These are phyloP conservation scores for Sorex maritimensis DNA, from an alignment of 2,797 vertebrate genomes.

Conservation along the genomic window DNA sequence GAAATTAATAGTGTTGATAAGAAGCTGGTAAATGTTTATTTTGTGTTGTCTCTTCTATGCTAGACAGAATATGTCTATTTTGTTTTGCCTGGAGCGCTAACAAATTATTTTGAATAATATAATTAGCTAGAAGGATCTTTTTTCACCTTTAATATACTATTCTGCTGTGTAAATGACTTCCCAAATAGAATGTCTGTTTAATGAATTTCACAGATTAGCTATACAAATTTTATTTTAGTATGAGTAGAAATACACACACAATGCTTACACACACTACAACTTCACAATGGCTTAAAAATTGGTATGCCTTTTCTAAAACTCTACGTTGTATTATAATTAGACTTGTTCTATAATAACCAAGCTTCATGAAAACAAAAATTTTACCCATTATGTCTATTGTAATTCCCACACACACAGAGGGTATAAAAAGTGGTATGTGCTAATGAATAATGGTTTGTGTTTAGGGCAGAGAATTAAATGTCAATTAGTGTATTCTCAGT, in stretches of 20 bases:
- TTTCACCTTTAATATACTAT: not conserved
- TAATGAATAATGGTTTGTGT: not conserved
- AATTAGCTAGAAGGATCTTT: not conserved
- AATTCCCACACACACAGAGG: not conserved
- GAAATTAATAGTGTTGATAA: not conserved
- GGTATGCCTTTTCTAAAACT: not conserved
- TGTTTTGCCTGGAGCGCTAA: not conserved
- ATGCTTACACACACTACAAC: not conserved
- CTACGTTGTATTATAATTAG: not conserved
- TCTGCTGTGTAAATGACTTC: constrained; percentile 13
- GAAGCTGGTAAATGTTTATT: not conserved
- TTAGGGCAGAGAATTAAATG: not conserved
- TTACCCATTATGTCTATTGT: constrained; percentile 4
- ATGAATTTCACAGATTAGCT: not conserved
- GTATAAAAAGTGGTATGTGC: not conserved
- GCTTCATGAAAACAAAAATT: not conserved
- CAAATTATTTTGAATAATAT: constrained; percentile 19
- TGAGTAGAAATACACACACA: not conserved
- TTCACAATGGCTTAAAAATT: no score
- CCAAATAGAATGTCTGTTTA: not conserved
- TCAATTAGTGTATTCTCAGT: no score
- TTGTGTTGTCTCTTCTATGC: not conserved
- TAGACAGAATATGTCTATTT: not conserved
- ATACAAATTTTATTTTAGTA: not conserved
- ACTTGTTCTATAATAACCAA: not conserved